These are phyloP conservation scores for Drosophila tropicalis DNA, from an alignment of 1,140 invertebrate species.

Conservation along the genomic window DNA sequence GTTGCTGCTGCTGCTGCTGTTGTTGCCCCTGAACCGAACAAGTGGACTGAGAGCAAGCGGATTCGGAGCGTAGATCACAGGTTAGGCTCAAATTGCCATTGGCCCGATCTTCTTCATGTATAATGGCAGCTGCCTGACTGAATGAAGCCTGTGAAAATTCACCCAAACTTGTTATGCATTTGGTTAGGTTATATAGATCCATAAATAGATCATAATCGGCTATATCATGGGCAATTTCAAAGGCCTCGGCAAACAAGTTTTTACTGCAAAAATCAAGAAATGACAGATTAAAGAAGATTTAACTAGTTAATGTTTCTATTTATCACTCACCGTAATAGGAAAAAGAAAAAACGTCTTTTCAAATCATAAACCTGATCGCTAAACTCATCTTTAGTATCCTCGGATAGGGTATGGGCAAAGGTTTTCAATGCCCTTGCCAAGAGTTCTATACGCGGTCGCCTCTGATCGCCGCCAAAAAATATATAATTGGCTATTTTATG, in stretches of 20 bases:
- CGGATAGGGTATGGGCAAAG: slow-evolving; percentile 87
- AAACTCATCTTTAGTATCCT: slow-evolving; percentile 88
- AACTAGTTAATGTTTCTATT: background rate
- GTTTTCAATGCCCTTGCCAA: slow-evolving; percentile 89
- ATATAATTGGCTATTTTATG: slow-evolving; percentile 90
- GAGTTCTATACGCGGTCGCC: slow-evolving; percentile 86
- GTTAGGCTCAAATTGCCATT: slow-evolving; percentile 85
- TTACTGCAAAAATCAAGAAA: slow-evolving; percentile 84
- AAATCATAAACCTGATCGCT: slow-evolving; percentile 89
- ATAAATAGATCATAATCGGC: slow-evolving; percentile 92
- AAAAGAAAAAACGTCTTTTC: slow-evolving; percentile 91
- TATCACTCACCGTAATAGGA: slow-evolving; percentile 86
- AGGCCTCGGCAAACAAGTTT: slow-evolving; percentile 92
- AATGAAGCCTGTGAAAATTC: slow-evolving; percentile 90
- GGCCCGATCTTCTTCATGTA: slow-evolving; percentile 82
- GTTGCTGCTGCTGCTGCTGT: slow-evolving; percentile 68
- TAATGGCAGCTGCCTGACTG: slow-evolving; percentile 88
- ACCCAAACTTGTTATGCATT: slow-evolving; percentile 86
- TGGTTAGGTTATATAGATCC: slow-evolving; percentile 92
- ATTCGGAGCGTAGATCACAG: slow-evolving; percentile 84
- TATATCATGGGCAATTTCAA: slow-evolving; percentile 93
- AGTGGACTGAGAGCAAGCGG: slow-evolving; percentile 83
- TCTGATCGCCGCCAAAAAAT: slow-evolving; percentile 83
- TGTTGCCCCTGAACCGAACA: slow-evolving; percentile 83
- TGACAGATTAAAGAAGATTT: background rate